Conservation (phyloP, 2,888 invertebrate genomes). For the Trissolcus japonicus region DNA sequence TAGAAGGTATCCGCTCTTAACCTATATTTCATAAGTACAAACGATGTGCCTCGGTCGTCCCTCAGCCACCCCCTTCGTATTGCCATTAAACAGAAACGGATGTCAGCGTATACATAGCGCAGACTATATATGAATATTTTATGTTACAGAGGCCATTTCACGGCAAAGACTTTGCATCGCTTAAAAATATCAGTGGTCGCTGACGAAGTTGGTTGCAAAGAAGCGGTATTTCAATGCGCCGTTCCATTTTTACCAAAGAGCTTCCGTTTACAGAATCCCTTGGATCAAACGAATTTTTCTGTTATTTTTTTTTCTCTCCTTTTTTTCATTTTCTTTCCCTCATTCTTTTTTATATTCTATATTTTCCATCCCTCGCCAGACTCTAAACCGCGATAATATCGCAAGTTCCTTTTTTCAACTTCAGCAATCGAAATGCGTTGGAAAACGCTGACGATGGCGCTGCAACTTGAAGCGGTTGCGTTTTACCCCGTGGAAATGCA, state of each 20-base stretch:
- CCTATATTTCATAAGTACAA: conserved; percentile 37
- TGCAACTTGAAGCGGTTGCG: conserved; percentile 51
- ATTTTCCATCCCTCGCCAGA: conserved; percentile 31
- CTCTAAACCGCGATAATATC: conserved; percentile 54
- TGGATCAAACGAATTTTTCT: conserved; percentile 39
- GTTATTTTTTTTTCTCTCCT: conserved; percentile 9
- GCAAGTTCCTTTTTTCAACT: conserved; percentile 42
- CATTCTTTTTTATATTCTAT: conserved; percentile 9
- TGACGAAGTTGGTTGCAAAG: conserved; percentile 39
- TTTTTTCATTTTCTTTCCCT: background rate
- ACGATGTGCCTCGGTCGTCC: conserved; percentile 6
- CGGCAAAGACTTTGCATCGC: conserved; percentile 25
- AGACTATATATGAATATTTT: conserved; percentile 5
- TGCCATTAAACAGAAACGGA: background rate
- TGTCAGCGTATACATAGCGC: conserved; percentile 20
- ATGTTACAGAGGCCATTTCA: conserved; percentile 2
- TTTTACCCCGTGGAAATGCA: conserved; percentile 52
- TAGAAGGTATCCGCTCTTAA: conserved; percentile 29
- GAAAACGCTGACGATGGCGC: conserved; percentile 59
- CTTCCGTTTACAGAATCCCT: conserved; percentile 46
- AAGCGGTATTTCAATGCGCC: conserved; percentile 41
- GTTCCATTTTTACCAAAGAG: conserved; percentile 39
- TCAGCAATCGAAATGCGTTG: conserved; percentile 29
- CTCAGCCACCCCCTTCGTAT: background rate
- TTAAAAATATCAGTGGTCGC: conserved; percentile 43